Base-by-base conservation (phyloP, 2,888 invertebrate species). In the Cinara cedri region DNA sequence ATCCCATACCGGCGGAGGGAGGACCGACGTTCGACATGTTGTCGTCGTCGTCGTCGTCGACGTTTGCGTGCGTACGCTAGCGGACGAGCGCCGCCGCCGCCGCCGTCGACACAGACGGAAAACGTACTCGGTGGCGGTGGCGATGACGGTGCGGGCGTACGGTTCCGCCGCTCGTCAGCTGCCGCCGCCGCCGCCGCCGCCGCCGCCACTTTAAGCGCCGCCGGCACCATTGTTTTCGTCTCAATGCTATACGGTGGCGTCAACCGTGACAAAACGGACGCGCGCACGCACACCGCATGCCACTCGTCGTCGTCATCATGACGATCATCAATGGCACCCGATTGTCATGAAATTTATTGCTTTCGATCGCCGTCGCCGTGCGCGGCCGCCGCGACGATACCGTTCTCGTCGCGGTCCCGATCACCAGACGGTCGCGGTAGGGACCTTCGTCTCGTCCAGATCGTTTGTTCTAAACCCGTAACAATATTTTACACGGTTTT, bases 271-370 rank as follows among this genome's bases (percentile, higher is more conserved):
- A 57, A 75, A 76, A 76, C 66, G 66, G 65, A 76, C 55, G 57
- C 66, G 66, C 44, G 54, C 74, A 13, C 63, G 54, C 74, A 44
- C 65, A 42, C 34, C 54, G 26, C 46, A 14, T 57, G 3, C 8
- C 24, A 21, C 44, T 24, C n/a, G 60, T 42, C 65, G 54, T 42
- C 57, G 46, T 11, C 55, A 55, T 24, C 76, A 44, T 19, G 51
- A 24, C 34, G 19, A 26, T 66, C 75, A 55, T 76, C 55, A 66
- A 76, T 76, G 55, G 65, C 75, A 66, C 65, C 75, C 57, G 76
- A 76, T 76, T 76, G 68, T 76, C 76, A 21, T 54, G 76, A 76
- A 66, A 76, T 76, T 68, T 76, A 76, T 68, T 57, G 66, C 68
- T 66, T 49, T 68, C 68, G 24, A 54, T 75, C 74, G 54, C 54